Conservation (phyloP, 2,113 vertebrate species). For the Aphelocoma coerulescens region DNA sequence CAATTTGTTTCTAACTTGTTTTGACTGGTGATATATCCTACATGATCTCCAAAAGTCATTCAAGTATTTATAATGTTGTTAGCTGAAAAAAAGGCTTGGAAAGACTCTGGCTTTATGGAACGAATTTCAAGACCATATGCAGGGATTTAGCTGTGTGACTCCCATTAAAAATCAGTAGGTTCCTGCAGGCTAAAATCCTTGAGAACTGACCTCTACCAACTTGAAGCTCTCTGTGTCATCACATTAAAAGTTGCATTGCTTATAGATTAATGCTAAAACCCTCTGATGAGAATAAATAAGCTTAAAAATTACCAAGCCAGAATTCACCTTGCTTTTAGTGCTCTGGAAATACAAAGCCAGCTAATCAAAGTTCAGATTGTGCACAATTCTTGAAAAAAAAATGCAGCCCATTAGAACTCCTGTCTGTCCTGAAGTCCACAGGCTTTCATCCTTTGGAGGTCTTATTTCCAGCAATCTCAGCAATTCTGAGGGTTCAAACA, state of each 20-base stretch:
- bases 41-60: slow-evolving; percentile 54
- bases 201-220: slow-evolving; percentile 25
- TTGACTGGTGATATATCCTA: slow-evolving; percentile 39
- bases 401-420: not conserved
- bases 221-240: not conserved
- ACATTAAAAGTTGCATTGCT: not conserved
- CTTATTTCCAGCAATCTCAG: not conserved
- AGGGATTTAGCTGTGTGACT: not conserved
- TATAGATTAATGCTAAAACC: not conserved
- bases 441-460: not conserved
- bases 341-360: not conserved
- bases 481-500: not conserved
- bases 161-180: slow-evolving; percentile 5
- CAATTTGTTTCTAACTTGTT: slow-evolving; percentile 44
- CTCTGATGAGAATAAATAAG: not conserved
- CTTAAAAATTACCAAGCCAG: not conserved
- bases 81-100: slow-evolving; percentile 16
- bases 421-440: not conserved
- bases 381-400: not conserved
- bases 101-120: slow-evolving; percentile 20
- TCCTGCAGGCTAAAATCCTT: slow-evolving; percentile 12
- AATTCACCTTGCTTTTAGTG: not conserved
- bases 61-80: slow-evolving; percentile 49
- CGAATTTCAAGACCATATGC: not conserved
- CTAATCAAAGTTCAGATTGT: not conserved